These are phyloP conservation scores for Eupsittula cactorum DNA, from an alignment of 2,113 vertebrate genomes.

Conservation along the genomic window DNA sequence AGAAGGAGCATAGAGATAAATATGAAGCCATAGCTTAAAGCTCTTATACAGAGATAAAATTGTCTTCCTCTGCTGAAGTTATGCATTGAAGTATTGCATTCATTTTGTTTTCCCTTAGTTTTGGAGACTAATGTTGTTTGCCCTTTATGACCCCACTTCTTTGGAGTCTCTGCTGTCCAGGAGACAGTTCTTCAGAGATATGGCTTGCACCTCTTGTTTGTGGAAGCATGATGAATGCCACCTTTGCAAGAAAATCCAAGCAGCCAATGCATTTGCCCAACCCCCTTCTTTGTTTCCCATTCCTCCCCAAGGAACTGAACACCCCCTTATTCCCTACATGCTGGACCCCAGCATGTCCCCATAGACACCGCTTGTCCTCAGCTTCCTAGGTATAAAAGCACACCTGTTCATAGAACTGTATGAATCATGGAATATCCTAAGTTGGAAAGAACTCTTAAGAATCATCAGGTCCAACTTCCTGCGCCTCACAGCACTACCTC, in stretches of 20 bases:
- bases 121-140: not conserved
- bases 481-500: not conserved
- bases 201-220: accelerated
- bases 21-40: not conserved
- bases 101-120: not conserved
- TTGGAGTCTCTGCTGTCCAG: not conserved
- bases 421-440: not conserved
- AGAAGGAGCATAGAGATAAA: not conserved
- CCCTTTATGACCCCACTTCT: not conserved
- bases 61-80: not conserved
- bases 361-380: not conserved
- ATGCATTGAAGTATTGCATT: not conserved
- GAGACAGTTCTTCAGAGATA: not conserved
- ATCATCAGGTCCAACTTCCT: not conserved
- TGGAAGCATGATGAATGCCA: not conserved
- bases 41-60: not conserved
- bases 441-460: not conserved
- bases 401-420: not conserved
- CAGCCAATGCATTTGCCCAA: not conserved
- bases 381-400: not conserved
- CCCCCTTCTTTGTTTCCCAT: not conserved
- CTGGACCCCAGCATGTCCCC: not conserved
- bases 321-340: not conserved
- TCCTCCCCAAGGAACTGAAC: not conserved
- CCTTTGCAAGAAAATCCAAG: not conserved